Conservation (phyloP, 2,797 vertebrate species). For the Trichosurus vulpecula region DNA sequence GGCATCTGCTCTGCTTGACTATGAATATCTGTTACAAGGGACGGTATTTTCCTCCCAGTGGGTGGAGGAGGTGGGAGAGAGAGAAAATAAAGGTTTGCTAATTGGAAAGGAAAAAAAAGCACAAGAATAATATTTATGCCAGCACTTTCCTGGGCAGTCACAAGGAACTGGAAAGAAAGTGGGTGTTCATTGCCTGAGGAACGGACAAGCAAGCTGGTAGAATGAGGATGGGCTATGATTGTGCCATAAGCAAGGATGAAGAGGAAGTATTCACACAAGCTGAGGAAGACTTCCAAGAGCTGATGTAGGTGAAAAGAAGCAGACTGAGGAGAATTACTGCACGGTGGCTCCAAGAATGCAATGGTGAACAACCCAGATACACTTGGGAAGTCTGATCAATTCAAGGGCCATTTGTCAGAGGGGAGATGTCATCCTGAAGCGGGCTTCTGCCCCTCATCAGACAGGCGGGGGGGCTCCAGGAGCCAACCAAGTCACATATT, state of each 20-base stretch:
- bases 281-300: background rate
- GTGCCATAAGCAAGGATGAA: background rate
- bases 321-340: background rate
- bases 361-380: background rate
- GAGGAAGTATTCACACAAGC: background rate
- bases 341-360: rapidly evolving
- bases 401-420: background rate
- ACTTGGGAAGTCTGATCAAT: background rate
- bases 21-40: background rate
- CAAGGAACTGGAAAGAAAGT: background rate
- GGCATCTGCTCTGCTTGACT: background rate
- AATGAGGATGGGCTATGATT: background rate
- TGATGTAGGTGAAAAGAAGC: background rate
- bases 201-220: background rate
- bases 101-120: background rate
- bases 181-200: background rate
- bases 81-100: background rate
- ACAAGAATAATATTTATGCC: background rate
- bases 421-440: background rate
- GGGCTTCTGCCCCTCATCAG: background rate
- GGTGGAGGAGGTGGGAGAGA: background rate
- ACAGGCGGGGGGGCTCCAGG: too few relatives aligned
- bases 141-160: background rate
- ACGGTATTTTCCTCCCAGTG: background rate
- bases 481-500: background rate